A percentile compares a stretch with the other conserved stretches of the same genome.
phyloP scores from a whole-genome alignment of 2,888 invertebrate species.

The Eurytoma adleriae region DNA sequence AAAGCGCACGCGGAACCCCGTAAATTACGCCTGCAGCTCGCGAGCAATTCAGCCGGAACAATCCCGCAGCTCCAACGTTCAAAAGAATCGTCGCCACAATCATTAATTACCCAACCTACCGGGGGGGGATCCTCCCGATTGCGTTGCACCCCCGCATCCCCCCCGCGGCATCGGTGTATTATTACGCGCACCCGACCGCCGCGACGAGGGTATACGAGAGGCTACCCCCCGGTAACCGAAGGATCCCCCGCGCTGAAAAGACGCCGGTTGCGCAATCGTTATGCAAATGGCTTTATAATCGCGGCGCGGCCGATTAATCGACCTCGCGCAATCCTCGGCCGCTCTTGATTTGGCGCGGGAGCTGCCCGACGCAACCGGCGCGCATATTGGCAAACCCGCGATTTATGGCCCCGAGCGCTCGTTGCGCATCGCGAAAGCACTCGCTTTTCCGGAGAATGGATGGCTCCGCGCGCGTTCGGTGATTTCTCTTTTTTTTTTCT shows the following conservation, averaged over 20 bases:
- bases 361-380: too few species aligned
- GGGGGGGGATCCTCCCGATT: background rate
- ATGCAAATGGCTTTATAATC: slow-evolving; percentile 46
- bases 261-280: slow-evolving; percentile 29
- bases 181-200: background rate
- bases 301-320: slow-evolving; percentile 44
- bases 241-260: background rate
- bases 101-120: background rate
- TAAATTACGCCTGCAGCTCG: too few species aligned
- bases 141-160: background rate
- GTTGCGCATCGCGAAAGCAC: too few species aligned
- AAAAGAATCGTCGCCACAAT: background rate
- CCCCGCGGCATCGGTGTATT: background rate
- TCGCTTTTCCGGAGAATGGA: too few species aligned
- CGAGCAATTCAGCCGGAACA: too few species aligned
- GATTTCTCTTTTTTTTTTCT: too few species aligned
- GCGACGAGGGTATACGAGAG: background rate
- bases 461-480: too few species aligned
- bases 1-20: too few species aligned
- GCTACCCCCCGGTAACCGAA: background rate
- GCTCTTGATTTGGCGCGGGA: too few species aligned
- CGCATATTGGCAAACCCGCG: too few species aligned
- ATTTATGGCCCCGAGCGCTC: too few species aligned
- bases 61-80: too few species aligned
- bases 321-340: background rate